Evolutionary conservation across 1,140 invertebrate genomes (phyloP), one percentile per base, ranked within the genome.

Genomic region (Ostrea edulis): DNA sequence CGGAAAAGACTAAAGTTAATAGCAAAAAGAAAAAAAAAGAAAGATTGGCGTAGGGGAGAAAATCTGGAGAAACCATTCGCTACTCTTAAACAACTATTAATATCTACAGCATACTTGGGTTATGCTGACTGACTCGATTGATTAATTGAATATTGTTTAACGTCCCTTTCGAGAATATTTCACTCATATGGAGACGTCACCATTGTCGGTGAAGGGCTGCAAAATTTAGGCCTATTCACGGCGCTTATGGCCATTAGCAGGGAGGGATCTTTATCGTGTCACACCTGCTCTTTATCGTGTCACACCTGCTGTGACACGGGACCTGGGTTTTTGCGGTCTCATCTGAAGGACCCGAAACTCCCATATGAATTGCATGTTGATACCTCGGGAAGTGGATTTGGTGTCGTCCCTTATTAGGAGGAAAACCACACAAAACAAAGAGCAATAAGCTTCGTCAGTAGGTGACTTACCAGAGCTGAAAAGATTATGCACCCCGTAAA

Each of bases 351-450:
- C n/a, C n/a, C 44, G 44, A 52, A 55, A 25, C 17, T 53, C 17
- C 58, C 84, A 29, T 93, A 87, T 83, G 44, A 71, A 77, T 17
- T 89, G 9, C 71, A 92, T 55, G 88, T 85, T n/a, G 90, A 93
- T 89, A 89, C 89, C 29, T 89, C 88, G 54, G 53, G 84, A 44
- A 17, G 14, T 29, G 92, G 88, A 14, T 29, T 93, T n/a, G 93
- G 93, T 35, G 91, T 89, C 11, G 92, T 93, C 1, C 89, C 94
- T 25, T 90, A 86, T 22, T 92, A 94, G 88, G 55, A 83, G 29
- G 84, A 91, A 81, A 85, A 91, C 8, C 88, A 89, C 84, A 62
- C 82, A 12, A 86, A n/a, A n/a, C n/a, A 90, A 71, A 62, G 88
- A 20, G 88, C 90, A 0, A 90, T 93, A 2, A 88, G 89, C 4